Evolutionary conservation across 1,140 invertebrate species (phyloP).

Genomic region (Neodiprion lecontei): DNA sequence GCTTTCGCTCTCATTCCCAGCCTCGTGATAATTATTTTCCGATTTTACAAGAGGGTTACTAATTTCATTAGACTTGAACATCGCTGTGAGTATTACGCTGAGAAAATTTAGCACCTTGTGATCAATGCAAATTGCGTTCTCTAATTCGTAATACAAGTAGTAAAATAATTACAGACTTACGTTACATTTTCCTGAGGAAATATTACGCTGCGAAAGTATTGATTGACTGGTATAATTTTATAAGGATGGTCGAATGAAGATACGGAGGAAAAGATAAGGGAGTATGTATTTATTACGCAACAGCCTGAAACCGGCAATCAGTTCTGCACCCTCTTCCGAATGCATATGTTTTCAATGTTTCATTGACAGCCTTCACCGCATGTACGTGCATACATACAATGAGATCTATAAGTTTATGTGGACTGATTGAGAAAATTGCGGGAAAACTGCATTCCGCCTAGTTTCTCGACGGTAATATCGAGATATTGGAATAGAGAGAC

Average conservation of each 20-base stretch:
- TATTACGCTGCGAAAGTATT: not conserved
- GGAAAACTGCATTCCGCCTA: too few species aligned
- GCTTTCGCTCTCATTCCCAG: not conserved
- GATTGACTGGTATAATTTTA: too few species aligned
- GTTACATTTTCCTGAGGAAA: not conserved
- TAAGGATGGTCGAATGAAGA: too few species aligned
- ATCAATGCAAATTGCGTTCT: not conserved
- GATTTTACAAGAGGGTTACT: not conserved
- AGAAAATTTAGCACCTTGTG: not conserved
- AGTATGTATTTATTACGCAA: not conserved
- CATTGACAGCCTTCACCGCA: too few species aligned
- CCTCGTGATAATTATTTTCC: not conserved
- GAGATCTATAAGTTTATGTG: too few species aligned
- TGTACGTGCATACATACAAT: too few species aligned
- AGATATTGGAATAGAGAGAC: too few species aligned
- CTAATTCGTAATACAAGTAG: not conserved
- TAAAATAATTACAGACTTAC: not conserved
- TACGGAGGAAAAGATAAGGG: not conserved
- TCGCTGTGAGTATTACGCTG: not conserved
- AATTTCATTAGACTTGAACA: not conserved
- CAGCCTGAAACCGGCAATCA: not conserved
- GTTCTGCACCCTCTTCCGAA: not conserved
- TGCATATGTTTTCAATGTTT: not conserved
- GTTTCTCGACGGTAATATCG: too few species aligned
- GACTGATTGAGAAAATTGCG: too few species aligned